Evolutionary conservation across 2,888 invertebrate species (phyloP), one percentile per base, ranked within the genome.

Genomic region (Bombylius discolor): DNA sequence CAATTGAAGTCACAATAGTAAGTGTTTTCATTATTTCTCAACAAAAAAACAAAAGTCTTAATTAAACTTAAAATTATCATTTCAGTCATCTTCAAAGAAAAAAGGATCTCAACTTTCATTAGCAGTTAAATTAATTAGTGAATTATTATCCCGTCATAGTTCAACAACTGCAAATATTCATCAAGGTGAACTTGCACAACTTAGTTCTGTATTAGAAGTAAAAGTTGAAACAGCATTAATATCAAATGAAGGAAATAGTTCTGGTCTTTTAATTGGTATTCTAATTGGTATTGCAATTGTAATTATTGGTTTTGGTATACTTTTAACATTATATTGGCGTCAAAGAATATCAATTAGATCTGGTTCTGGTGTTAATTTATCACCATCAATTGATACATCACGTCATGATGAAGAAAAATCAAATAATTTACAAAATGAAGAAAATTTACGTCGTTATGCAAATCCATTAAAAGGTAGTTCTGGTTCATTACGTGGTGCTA

Each of bases 401-500:
- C 82, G 80, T 62, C 83, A 85, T 67, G 87, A 89, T 68, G 89
- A 90, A 68, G 90, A 91, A 68, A 91, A 91, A 70, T 88, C 91
- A 5, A 93, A 93, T 72, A 93, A 93, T 72, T 74, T 90, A 57
- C 92, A 93, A 74, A 92, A 91, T 71, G 90, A 91, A 69, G 92
- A 93, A 73, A 92, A 91, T 70, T 77, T 93, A 57, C 80, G 91
- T 53, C 81, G 90, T 61, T 89, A 87, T 73, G 83, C 85, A 49
- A 89, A 89, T 74, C 87, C 89, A 5, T 75, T 89, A 57, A 87
- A 86, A 67, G 82, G 79, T 52, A 77, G 73, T 60, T 76, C 70
- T 59, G 78, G 73, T 12, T 77, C 78, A 61, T 77, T 79, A 64
- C 74, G 81, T 48, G 76, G 79, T 56, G 72, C 73, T 71, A 80